phyloP scores from a whole-genome alignment of 2,888 invertebrate genomes.

The Margaritifera margaritifera region DNA sequence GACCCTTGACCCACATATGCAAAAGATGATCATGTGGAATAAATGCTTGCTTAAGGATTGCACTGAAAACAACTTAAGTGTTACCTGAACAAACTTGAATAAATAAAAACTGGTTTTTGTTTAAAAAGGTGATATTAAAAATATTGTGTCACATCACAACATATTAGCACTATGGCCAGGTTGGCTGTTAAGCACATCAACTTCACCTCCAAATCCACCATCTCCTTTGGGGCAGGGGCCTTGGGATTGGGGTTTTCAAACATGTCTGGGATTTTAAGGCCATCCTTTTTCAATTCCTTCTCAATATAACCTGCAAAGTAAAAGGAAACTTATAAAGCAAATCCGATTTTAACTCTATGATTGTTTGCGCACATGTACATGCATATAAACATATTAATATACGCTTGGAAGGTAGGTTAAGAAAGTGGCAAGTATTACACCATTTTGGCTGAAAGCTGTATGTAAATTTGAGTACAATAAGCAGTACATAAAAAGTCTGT shows the following conservation, averaged over 20 bases:
- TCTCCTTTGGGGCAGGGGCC: conserved; percentile 98
- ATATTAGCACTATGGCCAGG: conserved; percentile 18
- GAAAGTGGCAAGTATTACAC: too few relatives aligned
- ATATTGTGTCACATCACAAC: neutral
- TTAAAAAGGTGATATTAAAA: neutral
- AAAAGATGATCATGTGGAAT: too few relatives aligned
- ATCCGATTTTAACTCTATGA: too few relatives aligned
- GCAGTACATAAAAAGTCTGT: too few relatives aligned
- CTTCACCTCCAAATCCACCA: conserved; percentile 95
- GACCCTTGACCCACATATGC: too few relatives aligned
- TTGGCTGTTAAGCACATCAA: too few relatives aligned
- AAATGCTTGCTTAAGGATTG: too few relatives aligned
- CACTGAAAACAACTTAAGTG: too few relatives aligned
- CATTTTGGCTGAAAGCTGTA: too few relatives aligned
- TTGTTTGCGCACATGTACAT: neutral
- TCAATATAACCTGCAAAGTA: conserved; percentile 83
- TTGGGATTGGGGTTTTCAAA: conserved; percentile 96
- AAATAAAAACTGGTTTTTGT: neutral
- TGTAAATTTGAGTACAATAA: too few relatives aligned
- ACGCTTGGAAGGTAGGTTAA: neutral
- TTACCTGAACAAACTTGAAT: neutral
- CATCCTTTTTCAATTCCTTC: conserved; percentile 96
- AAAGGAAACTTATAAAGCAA: neutral
- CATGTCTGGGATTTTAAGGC: conserved; percentile 95
- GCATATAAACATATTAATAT: neutral